Evolutionary conservation across 1,140 invertebrate genomes (phyloP).

Genomic region (Rhagoletis zephyria): DNA sequence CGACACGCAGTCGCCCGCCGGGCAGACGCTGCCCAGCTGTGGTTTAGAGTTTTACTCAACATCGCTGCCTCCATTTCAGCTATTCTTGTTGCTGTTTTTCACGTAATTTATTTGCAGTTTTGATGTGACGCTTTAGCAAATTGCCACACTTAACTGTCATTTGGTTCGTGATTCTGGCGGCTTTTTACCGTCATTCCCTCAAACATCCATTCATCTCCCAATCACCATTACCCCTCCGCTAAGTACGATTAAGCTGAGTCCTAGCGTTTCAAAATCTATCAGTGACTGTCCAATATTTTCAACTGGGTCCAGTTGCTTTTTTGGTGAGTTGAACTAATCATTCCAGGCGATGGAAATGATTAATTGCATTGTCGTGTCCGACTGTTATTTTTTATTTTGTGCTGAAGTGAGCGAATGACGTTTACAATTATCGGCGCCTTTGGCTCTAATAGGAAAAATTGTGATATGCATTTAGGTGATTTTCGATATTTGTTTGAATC

Average conservation of each 20-base stretch:
- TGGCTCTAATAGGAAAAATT: neutral
- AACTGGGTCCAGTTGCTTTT: slow-evolving; percentile 26
- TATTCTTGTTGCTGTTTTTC: no score
- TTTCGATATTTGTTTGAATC: no score
- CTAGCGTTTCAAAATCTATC: slow-evolving; percentile 44
- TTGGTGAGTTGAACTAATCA: slow-evolving; percentile 51
- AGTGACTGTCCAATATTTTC: slow-evolving; percentile 13
- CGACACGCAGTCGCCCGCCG: no score
- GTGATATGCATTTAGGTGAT: no score
- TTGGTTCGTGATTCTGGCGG: slow-evolving; percentile 24
- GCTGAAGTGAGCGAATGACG: slow-evolving; percentile 54
- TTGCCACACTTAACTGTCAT: no score
- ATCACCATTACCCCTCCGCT: neutral
- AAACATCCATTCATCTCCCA: slow-evolving; percentile 30
- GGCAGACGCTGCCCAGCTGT: slow-evolving; percentile 22
- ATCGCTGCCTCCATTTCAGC: no score
- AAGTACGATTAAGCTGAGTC: neutral
- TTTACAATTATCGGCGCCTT: slow-evolving; percentile 41
- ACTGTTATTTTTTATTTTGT: slow-evolving; percentile 58
- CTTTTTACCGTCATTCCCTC: slow-evolving; percentile 34
- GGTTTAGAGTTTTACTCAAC: neutral
- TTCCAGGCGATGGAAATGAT: slow-evolving; percentile 54
- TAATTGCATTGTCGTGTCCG: slow-evolving; percentile 57
- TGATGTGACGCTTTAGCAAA: no score
- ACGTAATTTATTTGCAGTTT: no score